Evolutionary conservation across 2,888 invertebrate genomes (phyloP).

Genomic region (Yponomeuta plumbellus): DNA sequence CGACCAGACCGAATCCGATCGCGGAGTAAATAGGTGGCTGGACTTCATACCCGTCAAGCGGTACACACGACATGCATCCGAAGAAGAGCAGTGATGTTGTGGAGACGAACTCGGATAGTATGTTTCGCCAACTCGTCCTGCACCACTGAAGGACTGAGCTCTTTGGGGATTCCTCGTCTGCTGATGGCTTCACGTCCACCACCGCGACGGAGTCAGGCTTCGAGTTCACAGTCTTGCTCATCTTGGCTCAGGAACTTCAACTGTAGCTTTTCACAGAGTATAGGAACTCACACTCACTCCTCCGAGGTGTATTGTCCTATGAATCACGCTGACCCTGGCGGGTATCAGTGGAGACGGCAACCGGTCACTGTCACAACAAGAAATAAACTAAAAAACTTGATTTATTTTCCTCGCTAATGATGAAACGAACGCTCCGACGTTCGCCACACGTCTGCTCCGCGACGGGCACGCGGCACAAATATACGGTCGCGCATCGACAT

Average conservation of each 20-base stretch:
- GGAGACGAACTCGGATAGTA: constrained; percentile 80
- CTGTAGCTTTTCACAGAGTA: background rate
- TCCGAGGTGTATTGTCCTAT: background rate
- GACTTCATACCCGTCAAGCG: constrained; percentile 48
- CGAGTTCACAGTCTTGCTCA: background rate
- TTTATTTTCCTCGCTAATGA: too few species aligned
- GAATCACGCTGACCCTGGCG: background rate
- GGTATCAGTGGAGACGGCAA: background rate
- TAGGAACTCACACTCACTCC: background rate
- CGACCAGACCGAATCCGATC: constrained; percentile 81
- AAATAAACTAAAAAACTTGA: background rate
- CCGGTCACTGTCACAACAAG: background rate
- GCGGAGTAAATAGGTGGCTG: constrained; percentile 67
- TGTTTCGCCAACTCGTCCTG: constrained; percentile 42
- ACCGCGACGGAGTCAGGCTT: background rate
- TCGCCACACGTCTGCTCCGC: too few species aligned
- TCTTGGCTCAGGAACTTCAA: background rate
- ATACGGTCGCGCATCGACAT: too few species aligned
- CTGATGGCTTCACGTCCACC: background rate
- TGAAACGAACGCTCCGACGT: too few species aligned
- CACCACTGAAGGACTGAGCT: constrained; percentile 16
- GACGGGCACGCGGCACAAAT: too few species aligned
- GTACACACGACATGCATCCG: constrained; percentile 85
- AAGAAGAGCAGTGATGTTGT: constrained; percentile 81
- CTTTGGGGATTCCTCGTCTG: background rate